Percentiles rank a stretch among this genome's conserved stretches.
Evolutionary conservation across 1,140 invertebrate species (phyloP).

Genomic region (Listronotus bonariensis): DNA sequence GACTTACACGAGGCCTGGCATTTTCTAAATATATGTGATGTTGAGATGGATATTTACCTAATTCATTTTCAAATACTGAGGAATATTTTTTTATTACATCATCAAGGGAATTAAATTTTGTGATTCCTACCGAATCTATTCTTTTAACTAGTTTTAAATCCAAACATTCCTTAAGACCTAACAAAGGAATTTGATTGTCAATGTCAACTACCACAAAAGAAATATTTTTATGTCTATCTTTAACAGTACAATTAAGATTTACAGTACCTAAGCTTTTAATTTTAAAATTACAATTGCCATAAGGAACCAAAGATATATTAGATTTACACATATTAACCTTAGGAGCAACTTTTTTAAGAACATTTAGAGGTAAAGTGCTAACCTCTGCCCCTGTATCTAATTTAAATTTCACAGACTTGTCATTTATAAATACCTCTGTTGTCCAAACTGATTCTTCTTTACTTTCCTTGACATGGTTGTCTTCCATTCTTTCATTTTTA

Average conservation of each 20-base stretch:
- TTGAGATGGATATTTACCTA: too few relatives aligned
- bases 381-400: neutral
- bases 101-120: too few relatives aligned
- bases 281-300: neutral
- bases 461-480: too few relatives aligned
- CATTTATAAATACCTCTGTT: neutral
- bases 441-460: neutral
- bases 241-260: neutral
- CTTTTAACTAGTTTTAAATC: too few relatives aligned
- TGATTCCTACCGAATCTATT: too few relatives aligned
- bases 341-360: too few relatives aligned
- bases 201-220: too few relatives aligned
- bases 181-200: too few relatives aligned
- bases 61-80: too few relatives aligned
- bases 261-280: neutral
- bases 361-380: neutral
- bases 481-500: too few relatives aligned
- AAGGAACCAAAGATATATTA: neutral
- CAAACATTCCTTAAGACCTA: too few relatives aligned
- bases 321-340: neutral
- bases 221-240: neutral
- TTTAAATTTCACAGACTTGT: conserved; percentile 2
- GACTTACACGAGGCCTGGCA: neutral
- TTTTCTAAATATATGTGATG: neutral
- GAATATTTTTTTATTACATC: too few relatives aligned